A percentile compares a stretch with the other conserved stretches of the same genome.
These are phyloP conservation scores for Panzeria rudis DNA, from an alignment of 2,888 invertebrate species.

Conservation along the genomic window DNA sequence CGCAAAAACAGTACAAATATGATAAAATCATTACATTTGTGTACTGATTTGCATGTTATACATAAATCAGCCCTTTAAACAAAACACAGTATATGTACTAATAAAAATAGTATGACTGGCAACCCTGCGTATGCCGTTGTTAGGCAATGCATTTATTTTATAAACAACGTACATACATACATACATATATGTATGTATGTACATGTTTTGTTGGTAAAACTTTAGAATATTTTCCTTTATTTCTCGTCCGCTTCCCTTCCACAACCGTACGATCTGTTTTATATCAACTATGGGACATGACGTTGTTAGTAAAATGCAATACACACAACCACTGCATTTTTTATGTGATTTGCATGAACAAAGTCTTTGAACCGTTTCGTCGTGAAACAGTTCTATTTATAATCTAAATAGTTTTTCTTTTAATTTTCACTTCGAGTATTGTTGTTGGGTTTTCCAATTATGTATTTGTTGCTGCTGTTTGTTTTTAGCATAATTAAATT, in stretches of 20 bases:
- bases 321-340: neutral
- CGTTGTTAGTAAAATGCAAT: constrained; percentile 17
- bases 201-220: neutral
- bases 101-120: no score
- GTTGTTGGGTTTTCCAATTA: constrained; percentile 4
- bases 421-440: constrained; percentile 22
- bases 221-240: neutral
- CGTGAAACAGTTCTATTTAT: constrained; percentile 52
- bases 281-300: constrained; percentile 23
- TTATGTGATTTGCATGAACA: neutral
- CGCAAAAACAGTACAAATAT: no score
- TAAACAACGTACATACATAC: neutral
- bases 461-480: constrained; percentile 6
- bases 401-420: constrained; percentile 42
- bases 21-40: no score
- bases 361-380: constrained; percentile 37
- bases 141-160: constrained; percentile 4
- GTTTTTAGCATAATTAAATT: constrained; percentile 19
- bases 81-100: no score
- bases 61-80: no score
- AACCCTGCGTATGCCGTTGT: no score
- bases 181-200: no score
- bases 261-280: neutral
- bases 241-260: neutral
- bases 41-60: no score